Conservation (phyloP, 2,888 invertebrate species). For the Arenicola marina region DNA sequence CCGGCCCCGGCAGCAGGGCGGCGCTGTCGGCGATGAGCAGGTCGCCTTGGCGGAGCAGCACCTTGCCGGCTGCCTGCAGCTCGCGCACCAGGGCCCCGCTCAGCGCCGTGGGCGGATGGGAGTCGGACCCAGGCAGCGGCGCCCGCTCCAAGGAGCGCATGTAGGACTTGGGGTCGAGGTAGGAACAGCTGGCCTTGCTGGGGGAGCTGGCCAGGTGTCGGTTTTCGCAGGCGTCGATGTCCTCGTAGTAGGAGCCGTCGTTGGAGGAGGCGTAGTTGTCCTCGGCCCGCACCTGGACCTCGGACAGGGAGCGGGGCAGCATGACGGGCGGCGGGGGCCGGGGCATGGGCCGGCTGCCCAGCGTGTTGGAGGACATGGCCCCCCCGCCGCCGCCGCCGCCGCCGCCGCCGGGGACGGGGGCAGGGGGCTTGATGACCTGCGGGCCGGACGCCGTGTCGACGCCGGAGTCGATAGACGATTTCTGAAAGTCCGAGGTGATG, state of each 20-base stretch:
- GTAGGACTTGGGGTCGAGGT: slow-evolving; percentile 33
- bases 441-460: no score
- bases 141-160: slow-evolving; percentile 13
- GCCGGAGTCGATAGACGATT: slow-evolving; percentile 9
- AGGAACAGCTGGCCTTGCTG: slow-evolving; percentile 11
- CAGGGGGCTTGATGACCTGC: no score
- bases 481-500: slow-evolving; percentile 13
- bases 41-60: slow-evolving; percentile 13
- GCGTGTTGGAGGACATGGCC: no score
- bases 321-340: background rate
- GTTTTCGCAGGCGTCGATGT: slow-evolving; percentile 36
- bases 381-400: background rate
- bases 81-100: background rate
- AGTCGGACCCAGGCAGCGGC: background rate
- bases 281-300: slow-evolving; percentile 13
- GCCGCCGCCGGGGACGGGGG: background rate
- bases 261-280: slow-evolving; percentile 18
- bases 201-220: slow-evolving; percentile 11
- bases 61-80: slow-evolving; percentile 12
- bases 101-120: background rate
- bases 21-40: slow-evolving; percentile 17
- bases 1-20: no score
- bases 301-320: slow-evolving; percentile 1
- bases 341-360: background rate
- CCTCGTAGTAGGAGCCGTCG: slow-evolving; percentile 37